Evolutionary conservation across 2,797 vertebrate genomes (phyloP).

Genomic region (Myotis myotis): DNA sequence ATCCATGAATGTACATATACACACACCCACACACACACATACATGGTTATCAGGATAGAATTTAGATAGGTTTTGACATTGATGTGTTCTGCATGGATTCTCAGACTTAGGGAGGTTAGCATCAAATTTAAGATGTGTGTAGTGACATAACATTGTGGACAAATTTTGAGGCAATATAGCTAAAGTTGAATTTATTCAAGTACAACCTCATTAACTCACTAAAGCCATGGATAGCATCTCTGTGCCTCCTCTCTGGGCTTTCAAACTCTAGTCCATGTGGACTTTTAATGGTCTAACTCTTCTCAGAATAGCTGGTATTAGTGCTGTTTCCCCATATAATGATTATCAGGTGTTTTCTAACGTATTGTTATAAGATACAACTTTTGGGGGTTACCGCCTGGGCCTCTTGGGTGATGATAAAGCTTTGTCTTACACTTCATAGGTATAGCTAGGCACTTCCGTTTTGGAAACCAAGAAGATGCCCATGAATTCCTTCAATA

Average conservation of each 20-base stretch:
- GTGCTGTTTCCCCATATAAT: not conserved
- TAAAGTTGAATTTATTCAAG: not conserved
- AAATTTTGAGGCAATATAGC: not conserved
- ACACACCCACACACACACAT: not conserved
- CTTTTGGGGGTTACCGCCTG: not conserved
- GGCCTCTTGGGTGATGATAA: not conserved
- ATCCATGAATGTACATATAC: not conserved
- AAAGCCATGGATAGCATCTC: not conserved
- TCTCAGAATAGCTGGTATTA: not conserved
- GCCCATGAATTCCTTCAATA: conserved; percentile 98
- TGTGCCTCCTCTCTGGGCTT: not conserved
- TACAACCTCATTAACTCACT: not conserved
- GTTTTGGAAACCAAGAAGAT: conserved; percentile 97
- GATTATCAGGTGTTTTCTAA: not conserved
- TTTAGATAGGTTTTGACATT: not conserved
- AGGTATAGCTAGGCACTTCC: conserved; percentile 98
- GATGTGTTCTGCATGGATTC: not conserved
- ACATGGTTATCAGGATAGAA: not conserved
- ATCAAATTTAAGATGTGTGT: not conserved
- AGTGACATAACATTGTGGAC: not conserved
- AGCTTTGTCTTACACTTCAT: conserved; percentile 36
- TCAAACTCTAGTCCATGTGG: not conserved
- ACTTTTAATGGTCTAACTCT: not conserved
- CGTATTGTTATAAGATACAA: not conserved
- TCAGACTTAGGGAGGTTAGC: not conserved